Percentiles rank a stretch among this genome's conserved stretches.
These are phyloP conservation scores for Spilarctia lutea DNA, from an alignment of 2,888 invertebrate species.

Conservation along the genomic window DNA sequence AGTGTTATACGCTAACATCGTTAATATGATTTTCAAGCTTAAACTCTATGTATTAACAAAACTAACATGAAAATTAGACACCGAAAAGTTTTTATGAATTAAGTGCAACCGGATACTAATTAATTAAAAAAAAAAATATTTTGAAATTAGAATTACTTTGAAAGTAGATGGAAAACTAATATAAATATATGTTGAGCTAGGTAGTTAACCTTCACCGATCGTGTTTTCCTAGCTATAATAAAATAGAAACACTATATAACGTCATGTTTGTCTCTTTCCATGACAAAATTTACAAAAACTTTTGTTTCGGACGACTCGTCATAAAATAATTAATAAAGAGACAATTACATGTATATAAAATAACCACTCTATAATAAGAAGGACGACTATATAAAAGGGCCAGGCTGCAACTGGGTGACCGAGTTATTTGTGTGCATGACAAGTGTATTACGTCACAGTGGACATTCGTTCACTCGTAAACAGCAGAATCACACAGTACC, in stretches of 20 bases:
- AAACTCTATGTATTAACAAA: neutral
- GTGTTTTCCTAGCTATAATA: neutral
- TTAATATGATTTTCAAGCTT: neutral
- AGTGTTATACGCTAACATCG: neutral
- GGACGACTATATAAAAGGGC: constrained; percentile 48
- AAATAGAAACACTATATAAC: neutral
- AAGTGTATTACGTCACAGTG: constrained; percentile 57
- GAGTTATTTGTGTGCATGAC: constrained; percentile 62
- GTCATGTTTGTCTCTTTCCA: neutral
- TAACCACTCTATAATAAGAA: constrained; percentile 34
- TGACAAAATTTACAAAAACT: neutral
- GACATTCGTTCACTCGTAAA: constrained; percentile 29
- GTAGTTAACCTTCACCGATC: neutral
- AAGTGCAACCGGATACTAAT: too few relatives aligned
- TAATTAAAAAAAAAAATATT: neutral
- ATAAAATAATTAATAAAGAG: neutral
- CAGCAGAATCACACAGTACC: constrained; percentile 13
- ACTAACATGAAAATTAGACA: neutral
- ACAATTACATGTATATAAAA: constrained; percentile 13
- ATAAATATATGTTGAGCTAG: neutral
- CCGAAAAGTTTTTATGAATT: too few relatives aligned
- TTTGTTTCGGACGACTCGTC: neutral
- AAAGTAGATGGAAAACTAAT: neutral
- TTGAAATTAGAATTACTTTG: neutral
- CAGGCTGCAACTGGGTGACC: constrained; percentile 56